Evolutionary conservation across 2,113 vertebrate species (phyloP).

Genomic region (Pelobates fuscus): DNA sequence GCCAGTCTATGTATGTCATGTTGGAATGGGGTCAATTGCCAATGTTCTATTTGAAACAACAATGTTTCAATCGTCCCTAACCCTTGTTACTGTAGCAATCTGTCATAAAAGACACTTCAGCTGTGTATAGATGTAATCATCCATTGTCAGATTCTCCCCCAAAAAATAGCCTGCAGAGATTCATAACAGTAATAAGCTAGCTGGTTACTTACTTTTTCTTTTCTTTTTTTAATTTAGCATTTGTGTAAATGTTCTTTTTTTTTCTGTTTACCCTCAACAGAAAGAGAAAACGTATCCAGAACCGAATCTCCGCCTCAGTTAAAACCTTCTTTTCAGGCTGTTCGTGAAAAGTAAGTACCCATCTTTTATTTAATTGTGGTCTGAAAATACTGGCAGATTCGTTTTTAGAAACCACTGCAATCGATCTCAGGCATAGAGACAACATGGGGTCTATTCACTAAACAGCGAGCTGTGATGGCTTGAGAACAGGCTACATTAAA

Average conservation of each 20-base stretch:
- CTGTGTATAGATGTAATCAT: neutral
- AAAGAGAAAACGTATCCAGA: conserved; percentile 84
- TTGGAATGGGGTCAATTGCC: conserved; percentile 5
- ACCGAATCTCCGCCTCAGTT: conserved; percentile 85
- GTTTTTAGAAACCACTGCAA: too few relatives aligned
- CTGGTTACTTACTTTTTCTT: neutral
- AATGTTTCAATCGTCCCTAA: neutral
- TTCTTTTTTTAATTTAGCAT: neutral
- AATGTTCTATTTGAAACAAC: neutral
- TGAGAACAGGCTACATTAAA: too few relatives aligned
- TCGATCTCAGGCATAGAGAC: too few relatives aligned
- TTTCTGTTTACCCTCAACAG: conserved; percentile 61
- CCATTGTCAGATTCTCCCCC: neutral
- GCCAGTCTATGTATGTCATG: neutral
- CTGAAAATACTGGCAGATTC: too few relatives aligned
- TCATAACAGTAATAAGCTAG: neutral
- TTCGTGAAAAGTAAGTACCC: conserved; percentile 88
- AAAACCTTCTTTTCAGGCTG: conserved; percentile 91
- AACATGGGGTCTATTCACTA: neutral
- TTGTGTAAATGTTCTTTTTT: neutral
- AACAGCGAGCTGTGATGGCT: too few relatives aligned
- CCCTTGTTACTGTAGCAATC: neutral
- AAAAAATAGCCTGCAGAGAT: neutral
- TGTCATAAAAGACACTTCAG: neutral
- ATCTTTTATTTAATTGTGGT: conserved; percentile 14